A percentile compares a stretch with the other conserved stretches of the same genome.
These are phyloP conservation scores for Brachyhypopomus occidentalis DNA, from an alignment of 2,113 vertebrate genomes.

Conservation along the genomic window DNA sequence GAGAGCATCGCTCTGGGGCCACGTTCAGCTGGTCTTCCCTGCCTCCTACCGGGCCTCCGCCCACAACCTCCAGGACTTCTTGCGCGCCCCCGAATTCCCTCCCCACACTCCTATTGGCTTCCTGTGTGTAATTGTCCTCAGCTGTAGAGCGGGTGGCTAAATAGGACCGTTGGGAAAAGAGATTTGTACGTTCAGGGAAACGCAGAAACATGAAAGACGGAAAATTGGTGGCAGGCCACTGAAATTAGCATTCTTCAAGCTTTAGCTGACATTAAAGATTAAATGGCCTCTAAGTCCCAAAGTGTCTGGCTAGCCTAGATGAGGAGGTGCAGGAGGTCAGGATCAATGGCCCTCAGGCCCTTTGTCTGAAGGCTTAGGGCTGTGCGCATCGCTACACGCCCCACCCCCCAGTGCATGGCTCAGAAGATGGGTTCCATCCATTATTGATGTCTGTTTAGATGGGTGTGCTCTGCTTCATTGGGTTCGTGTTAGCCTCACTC, in stretches of 20 bases:
- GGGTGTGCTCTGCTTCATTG: constrained; percentile 45
- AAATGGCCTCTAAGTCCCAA: constrained; percentile 72
- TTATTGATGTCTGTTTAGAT: constrained; percentile 70
- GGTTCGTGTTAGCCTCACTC: constrained; percentile 57
- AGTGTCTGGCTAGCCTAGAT: constrained; percentile 56
- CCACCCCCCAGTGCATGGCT: constrained; percentile 63
- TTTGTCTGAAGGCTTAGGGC: constrained; percentile 58
- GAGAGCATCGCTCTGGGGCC: constrained; percentile 51
- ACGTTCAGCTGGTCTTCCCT: constrained; percentile 11
- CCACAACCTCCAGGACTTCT: constrained; percentile 58
- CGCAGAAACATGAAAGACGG: constrained; percentile 59
- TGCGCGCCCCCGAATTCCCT: constrained; percentile 59
- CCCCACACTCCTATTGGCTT: constrained; percentile 57
- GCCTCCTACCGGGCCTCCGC: background rate
- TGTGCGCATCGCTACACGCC: constrained; percentile 48
- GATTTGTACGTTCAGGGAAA: constrained; percentile 73
- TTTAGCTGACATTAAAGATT: constrained; percentile 74
- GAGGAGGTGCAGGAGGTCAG: constrained; percentile 45
- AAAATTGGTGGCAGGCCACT: constrained; percentile 76
- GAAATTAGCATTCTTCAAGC: constrained; percentile 77
- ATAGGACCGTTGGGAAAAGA: constrained; percentile 72
- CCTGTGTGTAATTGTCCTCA: constrained; percentile 77
- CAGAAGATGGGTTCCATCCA: constrained; percentile 62
- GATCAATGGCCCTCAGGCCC: constrained; percentile 64
- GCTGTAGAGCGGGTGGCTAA: constrained; percentile 71